Base-by-base conservation (phyloP, 2,888 invertebrate genomes). In the Synergus gifuensis region DNA sequence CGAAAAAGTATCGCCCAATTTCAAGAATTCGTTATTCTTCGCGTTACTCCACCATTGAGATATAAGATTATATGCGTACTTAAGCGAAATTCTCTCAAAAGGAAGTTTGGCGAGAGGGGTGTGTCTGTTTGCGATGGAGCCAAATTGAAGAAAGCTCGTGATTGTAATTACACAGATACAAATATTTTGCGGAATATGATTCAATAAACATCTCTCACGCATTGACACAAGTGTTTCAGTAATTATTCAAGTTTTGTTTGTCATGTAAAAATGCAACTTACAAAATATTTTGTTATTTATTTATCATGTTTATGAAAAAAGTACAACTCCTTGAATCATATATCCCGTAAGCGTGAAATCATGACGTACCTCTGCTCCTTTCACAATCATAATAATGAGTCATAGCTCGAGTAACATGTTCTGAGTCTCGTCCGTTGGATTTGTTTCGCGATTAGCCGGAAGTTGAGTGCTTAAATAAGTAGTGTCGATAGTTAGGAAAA, bases 381-480 rank as follows among this genome's bases (percentile, higher is more conserved):
- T 69, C 69, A 49, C 69, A 69, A 69, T 69, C 49, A 69, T 28
- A 49, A 54, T 49, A 69, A 69, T 54, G 49, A 69, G 69, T 69
- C 69, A 69, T 28, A n/a, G 22, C 28, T 36, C 46, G 28, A 69
- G 49, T 9, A 49, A 49, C 54, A 54, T 49, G 49, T 73, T 54
- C 54, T 36, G 36, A 54, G 49, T 73, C 36, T 69, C 49, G 49
- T 46, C 69, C 28, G 42, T 28, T 69, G 69, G 49, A 69, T 69
- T n/a, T 49, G 28, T 69, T 69, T 69, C 46, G 22, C 22, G 46
- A 67, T 67, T 44, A 22, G 44, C 44, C 44, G 66, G 44, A 67
- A 67, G 18, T 40, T n/a, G 44, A 22, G 9, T 67, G 44, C 12
- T 67, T 44, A 44, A 64, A 64, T 42, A 67, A 67, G 18, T 18